A percentile compares a stretch with the other conserved stretches of the same genome.
Evolutionary conservation across 2,113 vertebrate species (phyloP).

Genomic region (Ellobius talpinus): DNA sequence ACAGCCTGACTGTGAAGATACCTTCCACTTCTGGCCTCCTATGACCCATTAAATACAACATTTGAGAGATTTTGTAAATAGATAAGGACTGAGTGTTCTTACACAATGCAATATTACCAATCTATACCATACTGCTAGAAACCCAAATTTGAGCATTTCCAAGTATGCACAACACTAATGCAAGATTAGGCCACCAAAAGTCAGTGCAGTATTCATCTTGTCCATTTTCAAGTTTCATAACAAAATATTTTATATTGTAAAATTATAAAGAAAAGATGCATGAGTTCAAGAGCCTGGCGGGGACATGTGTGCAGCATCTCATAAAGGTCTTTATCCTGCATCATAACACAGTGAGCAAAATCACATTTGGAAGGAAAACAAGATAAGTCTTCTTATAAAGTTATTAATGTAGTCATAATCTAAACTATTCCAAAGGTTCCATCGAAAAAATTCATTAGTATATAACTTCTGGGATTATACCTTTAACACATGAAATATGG

Average conservation of each 20-base stretch:
- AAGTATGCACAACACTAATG: constrained; percentile 20
- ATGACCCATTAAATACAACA: not conserved
- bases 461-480: not conserved
- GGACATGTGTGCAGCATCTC: not conserved
- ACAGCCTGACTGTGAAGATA: not conserved
- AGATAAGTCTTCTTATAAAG: not conserved
- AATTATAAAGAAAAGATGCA: not conserved
- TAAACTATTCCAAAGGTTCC: not conserved
- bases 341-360: not conserved
- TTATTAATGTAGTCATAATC: not conserved
- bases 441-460: not conserved
- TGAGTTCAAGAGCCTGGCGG: not conserved
- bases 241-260: not conserved
- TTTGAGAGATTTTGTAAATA: constrained; percentile 12
- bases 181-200: not conserved
- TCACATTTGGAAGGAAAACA: not conserved
- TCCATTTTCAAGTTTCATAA: not conserved
- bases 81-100: not conserved
- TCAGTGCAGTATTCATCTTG: not conserved
- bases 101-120: not conserved
- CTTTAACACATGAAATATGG: not conserved
- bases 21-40: not conserved
- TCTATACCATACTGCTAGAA: not conserved
- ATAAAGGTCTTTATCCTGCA: not conserved
- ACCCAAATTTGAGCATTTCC: not conserved